Evolutionary conservation across 1,140 invertebrate genomes (phyloP).

Genomic region (Bicyclus anynana): DNA sequence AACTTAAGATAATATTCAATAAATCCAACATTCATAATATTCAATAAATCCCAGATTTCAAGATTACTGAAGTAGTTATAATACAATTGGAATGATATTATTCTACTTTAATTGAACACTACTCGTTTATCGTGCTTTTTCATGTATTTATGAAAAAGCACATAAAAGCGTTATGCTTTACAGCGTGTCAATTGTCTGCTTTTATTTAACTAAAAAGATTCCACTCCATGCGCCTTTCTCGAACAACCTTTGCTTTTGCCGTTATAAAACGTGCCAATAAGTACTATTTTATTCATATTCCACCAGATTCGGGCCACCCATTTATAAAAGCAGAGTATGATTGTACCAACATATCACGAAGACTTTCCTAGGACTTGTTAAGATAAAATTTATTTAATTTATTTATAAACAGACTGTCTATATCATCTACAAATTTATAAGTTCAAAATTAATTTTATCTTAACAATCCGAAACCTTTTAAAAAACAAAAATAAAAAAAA

Average conservation of each 20-base stretch:
- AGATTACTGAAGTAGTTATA: too few relatives aligned
- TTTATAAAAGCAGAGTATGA: constrained; percentile 55
- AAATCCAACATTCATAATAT: too few relatives aligned
- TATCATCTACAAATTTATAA: neutral
- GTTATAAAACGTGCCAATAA: constrained; percentile 67
- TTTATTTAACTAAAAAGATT: neutral
- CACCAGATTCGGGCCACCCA: constrained; percentile 75
- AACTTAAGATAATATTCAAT: too few relatives aligned
- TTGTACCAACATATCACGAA: constrained; percentile 33
- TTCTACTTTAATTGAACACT: too few relatives aligned
- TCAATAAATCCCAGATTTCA: too few relatives aligned
- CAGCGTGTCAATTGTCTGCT: too few relatives aligned
- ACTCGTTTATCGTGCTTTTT: too few relatives aligned
- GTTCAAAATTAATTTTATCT: constrained; percentile 1
- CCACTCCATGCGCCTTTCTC: constrained; percentile 6
- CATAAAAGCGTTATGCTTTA: too few relatives aligned
- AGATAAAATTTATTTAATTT: neutral
- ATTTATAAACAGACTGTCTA: neutral
- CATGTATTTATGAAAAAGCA: too few relatives aligned
- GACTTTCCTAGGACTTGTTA: neutral
- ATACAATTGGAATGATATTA: too few relatives aligned
- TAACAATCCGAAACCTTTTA: neutral
- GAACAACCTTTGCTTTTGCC: constrained; percentile 31
- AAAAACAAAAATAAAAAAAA: constrained; percentile 24
- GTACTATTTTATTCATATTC: constrained; percentile 35